Conservation (phyloP, 1,140 invertebrate genomes). For the Polypedilum vanderplanki region DNA sequence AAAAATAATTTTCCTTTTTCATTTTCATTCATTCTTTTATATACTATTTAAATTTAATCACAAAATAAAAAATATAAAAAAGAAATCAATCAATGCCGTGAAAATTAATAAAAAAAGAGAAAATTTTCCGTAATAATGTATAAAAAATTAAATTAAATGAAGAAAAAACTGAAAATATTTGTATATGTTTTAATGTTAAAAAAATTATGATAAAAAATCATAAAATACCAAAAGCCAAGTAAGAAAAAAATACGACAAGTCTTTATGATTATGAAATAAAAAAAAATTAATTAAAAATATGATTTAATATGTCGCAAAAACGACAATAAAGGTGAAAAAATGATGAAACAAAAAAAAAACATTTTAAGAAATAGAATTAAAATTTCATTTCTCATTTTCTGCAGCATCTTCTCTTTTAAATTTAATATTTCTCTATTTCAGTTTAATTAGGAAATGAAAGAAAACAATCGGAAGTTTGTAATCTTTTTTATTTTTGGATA, state of each 20-base stretch:
- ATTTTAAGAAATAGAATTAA: background rate
- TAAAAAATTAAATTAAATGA: constrained; percentile 21
- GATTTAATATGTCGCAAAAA: constrained; percentile 28
- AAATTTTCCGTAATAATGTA: constrained; percentile 7
- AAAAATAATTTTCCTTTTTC: background rate
- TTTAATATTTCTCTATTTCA: background rate
- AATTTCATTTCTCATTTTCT: background rate
- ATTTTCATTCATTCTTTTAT: background rate
- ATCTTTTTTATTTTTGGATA: background rate
- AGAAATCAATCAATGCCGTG: background rate
- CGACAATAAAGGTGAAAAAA: constrained; percentile 23
- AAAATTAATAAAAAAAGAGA: background rate
- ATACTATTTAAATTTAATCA: constrained; percentile 1
- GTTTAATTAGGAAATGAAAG: background rate
- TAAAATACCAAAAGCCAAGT: constrained; percentile 21
- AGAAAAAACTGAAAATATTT: constrained; percentile 14
- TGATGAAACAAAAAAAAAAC: constrained; percentile 29
- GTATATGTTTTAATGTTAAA: constrained; percentile 28
- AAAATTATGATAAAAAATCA: constrained; percentile 7
- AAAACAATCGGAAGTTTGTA: background rate
- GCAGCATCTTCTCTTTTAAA: background rate
- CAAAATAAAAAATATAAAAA: background rate
- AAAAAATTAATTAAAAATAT: background rate
- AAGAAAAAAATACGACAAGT: constrained; percentile 27
- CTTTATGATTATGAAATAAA: constrained; percentile 26